These are phyloP conservation scores for Plotosus lineatus DNA, from an alignment of 2,113 vertebrate species.

Conservation along the genomic window DNA sequence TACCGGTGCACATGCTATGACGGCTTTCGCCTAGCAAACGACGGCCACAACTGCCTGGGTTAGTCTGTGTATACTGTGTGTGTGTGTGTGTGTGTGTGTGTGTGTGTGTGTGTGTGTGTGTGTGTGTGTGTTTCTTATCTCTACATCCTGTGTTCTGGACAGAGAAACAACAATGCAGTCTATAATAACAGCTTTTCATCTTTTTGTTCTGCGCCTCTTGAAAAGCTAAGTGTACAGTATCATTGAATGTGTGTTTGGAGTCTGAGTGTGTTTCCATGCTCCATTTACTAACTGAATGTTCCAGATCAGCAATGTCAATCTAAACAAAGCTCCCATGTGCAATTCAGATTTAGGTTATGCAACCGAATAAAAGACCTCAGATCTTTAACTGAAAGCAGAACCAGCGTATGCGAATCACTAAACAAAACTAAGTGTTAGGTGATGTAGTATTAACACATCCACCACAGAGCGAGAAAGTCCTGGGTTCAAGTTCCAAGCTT, in stretches of 20 bases:
- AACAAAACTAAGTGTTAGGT: slow-evolving; percentile 7
- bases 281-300: slow-evolving; percentile 36
- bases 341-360: slow-evolving; percentile 33
- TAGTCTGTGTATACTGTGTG: slow-evolving; percentile 41
- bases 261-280: slow-evolving; percentile 22
- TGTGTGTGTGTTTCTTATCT: slow-evolving; percentile 3
- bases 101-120: slow-evolving; percentile 23
- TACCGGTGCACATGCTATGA: slow-evolving; percentile 97
- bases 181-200: not conserved
- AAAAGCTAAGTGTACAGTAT: not conserved
- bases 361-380: slow-evolving; percentile 28
- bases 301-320: slow-evolving; percentile 42
- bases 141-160: not conserved
- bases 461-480: too few species aligned
- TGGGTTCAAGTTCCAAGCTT: too few species aligned
- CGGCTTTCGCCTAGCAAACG: slow-evolving; percentile 92
- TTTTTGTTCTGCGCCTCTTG: not conserved
- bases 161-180: not conserved
- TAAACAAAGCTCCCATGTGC: slow-evolving; percentile 29
- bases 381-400: slow-evolving; percentile 42
- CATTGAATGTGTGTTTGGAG: slow-evolving; percentile 28
- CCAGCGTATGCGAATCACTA: slow-evolving; percentile 5
- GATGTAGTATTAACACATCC: too few species aligned
- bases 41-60: slow-evolving; percentile 97
- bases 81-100: not conserved